These are phyloP conservation scores for Balaenoptera acutorostrata DNA, from an alignment of 2,113 vertebrate species.

Conservation along the genomic window DNA sequence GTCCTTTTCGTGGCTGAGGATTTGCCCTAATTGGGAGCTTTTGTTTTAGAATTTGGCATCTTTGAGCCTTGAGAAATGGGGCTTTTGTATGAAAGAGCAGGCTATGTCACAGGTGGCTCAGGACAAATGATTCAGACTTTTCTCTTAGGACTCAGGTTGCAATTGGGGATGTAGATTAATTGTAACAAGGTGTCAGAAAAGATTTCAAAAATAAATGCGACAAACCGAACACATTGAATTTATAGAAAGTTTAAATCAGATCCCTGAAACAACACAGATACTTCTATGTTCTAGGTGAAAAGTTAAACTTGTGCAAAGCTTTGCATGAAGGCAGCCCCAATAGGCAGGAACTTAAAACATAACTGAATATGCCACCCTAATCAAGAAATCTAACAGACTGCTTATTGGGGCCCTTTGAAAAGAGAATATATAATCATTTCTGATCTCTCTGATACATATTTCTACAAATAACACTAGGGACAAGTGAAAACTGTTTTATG, in stretches of 20 bases:
- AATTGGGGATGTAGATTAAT: conserved; percentile 79
- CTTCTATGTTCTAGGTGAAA: conserved; percentile 72
- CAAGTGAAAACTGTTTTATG: conserved; percentile 86
- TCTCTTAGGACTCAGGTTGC: conserved; percentile 68
- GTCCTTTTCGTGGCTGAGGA: background rate
- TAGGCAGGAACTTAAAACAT: conserved; percentile 86
- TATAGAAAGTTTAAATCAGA: conserved; percentile 81
- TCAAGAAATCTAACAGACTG: conserved; percentile 85
- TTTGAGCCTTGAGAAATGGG: background rate
- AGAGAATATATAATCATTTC: conserved; percentile 79
- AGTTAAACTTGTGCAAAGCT: conserved; percentile 77
- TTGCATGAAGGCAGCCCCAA: conserved; percentile 75
- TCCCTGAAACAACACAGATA: conserved; percentile 83
- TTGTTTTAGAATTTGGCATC: conserved; percentile 55
- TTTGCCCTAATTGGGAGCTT: background rate
- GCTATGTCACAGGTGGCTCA: conserved; percentile 60
- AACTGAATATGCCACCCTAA: conserved; percentile 77
- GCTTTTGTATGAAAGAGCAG: conserved; percentile 54
- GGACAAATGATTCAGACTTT: conserved; percentile 61
- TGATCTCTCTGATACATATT: conserved; percentile 82
- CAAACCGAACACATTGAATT: conserved; percentile 78
- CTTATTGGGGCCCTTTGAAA: conserved; percentile 78
- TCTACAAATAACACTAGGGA: conserved; percentile 78
- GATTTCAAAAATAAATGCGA: conserved; percentile 87
- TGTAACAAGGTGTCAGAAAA: conserved; percentile 88